Conservation (phyloP, 2,113 vertebrate species). For the Rhizomys pruinosus region DNA sequence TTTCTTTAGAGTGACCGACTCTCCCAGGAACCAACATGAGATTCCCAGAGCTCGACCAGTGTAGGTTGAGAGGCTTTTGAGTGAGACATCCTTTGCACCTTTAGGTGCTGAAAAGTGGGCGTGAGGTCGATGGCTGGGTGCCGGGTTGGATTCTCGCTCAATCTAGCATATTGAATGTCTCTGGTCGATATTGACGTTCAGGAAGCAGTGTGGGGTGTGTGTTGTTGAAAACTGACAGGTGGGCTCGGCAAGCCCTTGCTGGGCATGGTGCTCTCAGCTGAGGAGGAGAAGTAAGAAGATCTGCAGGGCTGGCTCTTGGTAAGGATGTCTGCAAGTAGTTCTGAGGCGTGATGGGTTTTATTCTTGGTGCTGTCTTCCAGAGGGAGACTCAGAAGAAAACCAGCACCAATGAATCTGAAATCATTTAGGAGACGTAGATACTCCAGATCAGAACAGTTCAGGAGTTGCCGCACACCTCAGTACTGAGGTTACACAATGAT, state of each 20-base stretch:
- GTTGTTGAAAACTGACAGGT: no score
- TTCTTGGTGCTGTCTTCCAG: neutral
- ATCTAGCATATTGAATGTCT: no score
- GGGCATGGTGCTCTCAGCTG: neutral
- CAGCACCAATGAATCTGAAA: neutral
- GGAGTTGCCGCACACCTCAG: neutral
- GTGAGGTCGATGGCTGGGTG: no score
- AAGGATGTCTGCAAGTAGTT: neutral
- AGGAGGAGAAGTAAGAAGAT: neutral
- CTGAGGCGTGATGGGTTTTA: neutral
- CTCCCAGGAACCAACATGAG: conserved; percentile 9
- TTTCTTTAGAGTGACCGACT: conserved; percentile 10
- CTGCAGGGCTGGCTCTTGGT: neutral
- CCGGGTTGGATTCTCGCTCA: no score
- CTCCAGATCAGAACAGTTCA: neutral
- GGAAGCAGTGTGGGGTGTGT: no score
- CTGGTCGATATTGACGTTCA: no score
- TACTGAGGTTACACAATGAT: neutral
- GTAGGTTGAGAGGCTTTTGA: neutral
- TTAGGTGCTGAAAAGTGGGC: conserved; percentile 60
- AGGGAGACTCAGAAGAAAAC: neutral
- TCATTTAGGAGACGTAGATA: neutral
- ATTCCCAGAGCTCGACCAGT: conserved; percentile 1
- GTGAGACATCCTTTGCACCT: conserved; percentile 25
- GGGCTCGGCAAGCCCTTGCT: neutral